Percentiles rank a stretch among this genome's conserved stretches.
phyloP scores from a whole-genome alignment of 1,140 invertebrate genomes.

The Trichoplusia ni region DNA sequence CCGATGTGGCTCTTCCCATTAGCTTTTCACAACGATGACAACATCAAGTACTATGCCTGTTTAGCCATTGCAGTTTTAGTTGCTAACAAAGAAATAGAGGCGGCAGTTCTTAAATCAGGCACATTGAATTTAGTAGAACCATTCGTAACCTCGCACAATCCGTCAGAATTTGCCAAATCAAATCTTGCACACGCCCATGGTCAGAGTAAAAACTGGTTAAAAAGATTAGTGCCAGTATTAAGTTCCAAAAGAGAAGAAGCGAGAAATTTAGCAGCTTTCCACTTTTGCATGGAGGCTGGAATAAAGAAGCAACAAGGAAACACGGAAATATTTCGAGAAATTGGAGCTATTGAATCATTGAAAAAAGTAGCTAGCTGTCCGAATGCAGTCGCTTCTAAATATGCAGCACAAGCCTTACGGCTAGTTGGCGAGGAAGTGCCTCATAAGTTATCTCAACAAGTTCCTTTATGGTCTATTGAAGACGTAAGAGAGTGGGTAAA shows the following conservation, averaged over 20 bases:
- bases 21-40: conserved; percentile 98
- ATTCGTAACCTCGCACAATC: conserved; percentile 96
- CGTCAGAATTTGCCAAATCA: conserved; percentile 96
- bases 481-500: conserved; percentile 99
- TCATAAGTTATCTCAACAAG: conserved; percentile 98
- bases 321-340: conserved; percentile 96
- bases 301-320: conserved; percentile 98
- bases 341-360: conserved; percentile 96
- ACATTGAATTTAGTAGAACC: conserved; percentile 98
- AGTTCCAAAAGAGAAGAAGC: conserved; percentile 98
- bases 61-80: conserved; percentile 97
- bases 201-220: conserved; percentile 97
- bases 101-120: conserved; percentile 96
- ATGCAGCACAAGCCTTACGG: conserved; percentile 96
- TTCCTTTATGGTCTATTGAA: conserved; percentile 97
- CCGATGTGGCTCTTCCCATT: conserved; percentile 99
- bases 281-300: conserved; percentile 99
- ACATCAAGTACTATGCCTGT: conserved; percentile 99
- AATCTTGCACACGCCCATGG: conserved; percentile 96
- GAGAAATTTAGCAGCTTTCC: conserved; percentile 97
- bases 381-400: conserved; percentile 98
- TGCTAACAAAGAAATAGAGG: conserved; percentile 99
- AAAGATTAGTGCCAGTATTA: conserved; percentile 96
- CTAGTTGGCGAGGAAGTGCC: conserved; percentile 98
- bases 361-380: conserved; percentile 99